phyloP scores from a whole-genome alignment of 2,888 invertebrate genomes.

The Acleris sparsana region DNA sequence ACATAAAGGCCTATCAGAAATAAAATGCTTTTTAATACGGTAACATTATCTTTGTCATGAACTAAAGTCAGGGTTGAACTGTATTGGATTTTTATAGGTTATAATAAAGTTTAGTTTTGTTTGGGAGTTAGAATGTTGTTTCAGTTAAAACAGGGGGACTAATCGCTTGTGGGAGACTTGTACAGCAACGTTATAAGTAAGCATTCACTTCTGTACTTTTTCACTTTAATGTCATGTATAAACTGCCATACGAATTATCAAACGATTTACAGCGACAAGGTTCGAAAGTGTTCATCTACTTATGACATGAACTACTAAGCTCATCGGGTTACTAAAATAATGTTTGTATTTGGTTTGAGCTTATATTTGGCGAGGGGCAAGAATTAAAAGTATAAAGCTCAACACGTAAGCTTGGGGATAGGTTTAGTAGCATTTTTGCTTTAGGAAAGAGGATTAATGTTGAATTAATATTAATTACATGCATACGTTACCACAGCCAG shows the following conservation, averaged over 20 bases:
- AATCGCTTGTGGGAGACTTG: constrained; percentile 72
- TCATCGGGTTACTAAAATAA: constrained; percentile 82
- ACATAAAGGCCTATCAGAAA: constrained; percentile 2
- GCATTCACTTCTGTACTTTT: too few relatives aligned
- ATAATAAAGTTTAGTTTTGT: constrained; percentile 21
- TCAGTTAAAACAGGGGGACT: constrained; percentile 55
- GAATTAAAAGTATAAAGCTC: constrained; percentile 64
- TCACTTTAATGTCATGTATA: too few relatives aligned
- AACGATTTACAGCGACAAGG: too few relatives aligned
- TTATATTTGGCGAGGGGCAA: constrained; percentile 56
- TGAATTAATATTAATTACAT: not conserved
- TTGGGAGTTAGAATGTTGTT: constrained; percentile 17
- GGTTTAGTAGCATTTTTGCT: constrained; percentile 2
- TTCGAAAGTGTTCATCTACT: too few relatives aligned
- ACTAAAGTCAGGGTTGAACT: constrained; percentile 5
- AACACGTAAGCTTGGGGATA: constrained; percentile 41
- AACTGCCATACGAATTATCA: too few relatives aligned
- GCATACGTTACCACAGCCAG: not conserved
- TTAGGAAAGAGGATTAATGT: not conserved
- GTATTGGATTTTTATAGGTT: constrained; percentile 3
- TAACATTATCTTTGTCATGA: constrained; percentile 15
- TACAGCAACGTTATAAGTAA: constrained; percentile 14
- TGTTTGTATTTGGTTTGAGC: constrained; percentile 77
- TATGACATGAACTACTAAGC: constrained; percentile 50
- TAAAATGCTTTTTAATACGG: constrained; percentile 1